Evolutionary conservation across 2,113 vertebrate genomes (phyloP), one percentile per base, ranked within the genome.

Genomic region (Ctenodactylus gundi): DNA sequence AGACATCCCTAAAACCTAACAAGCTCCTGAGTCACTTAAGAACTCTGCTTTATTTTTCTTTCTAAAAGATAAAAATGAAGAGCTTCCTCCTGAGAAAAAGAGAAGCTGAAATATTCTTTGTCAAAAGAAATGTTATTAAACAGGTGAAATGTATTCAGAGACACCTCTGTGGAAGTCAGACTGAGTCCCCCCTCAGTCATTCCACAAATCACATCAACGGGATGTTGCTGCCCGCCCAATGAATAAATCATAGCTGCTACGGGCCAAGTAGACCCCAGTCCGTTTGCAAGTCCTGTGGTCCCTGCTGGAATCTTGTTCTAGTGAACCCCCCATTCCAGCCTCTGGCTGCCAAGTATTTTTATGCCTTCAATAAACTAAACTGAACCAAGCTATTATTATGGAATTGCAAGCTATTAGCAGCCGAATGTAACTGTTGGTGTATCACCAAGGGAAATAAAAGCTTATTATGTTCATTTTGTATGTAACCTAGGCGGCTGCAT

Each of bases 401-500:
- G 90, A 95, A 97, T 97, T 98, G 93, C 95, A 97, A 90, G 81
- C 89, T 97, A 97, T 96, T 95, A 97, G 97, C 97, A 96, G 94
- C 64, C 44, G 51, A 94, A 78, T 93, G 97, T 96, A 96, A 96
- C 95, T 96, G 39, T 90, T 96, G 97, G 88, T 94, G 85, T 95
- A 97, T 97, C 90, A 93, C 78, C 95, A 68, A 94, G 97, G 98
- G 98, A 98, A 98, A 98, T 98, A 98, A 98, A 93, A 84, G 25
- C 27, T 0, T 77, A 98, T 98, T 97, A 97, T 11, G 18, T 96
- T 98, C 95, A 95, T 97, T 98, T 95, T 95, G 83, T 94, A 93
- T 39, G 39, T 87, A 98, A 96, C 49, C 94, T 89, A 96, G 96
- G 93, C 94, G 97, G 94, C 64, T 44, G 64, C 76, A 85, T 96